Evolutionary conservation across 2,113 vertebrate species (phyloP).

Genomic region (Pitta sordida): DNA sequence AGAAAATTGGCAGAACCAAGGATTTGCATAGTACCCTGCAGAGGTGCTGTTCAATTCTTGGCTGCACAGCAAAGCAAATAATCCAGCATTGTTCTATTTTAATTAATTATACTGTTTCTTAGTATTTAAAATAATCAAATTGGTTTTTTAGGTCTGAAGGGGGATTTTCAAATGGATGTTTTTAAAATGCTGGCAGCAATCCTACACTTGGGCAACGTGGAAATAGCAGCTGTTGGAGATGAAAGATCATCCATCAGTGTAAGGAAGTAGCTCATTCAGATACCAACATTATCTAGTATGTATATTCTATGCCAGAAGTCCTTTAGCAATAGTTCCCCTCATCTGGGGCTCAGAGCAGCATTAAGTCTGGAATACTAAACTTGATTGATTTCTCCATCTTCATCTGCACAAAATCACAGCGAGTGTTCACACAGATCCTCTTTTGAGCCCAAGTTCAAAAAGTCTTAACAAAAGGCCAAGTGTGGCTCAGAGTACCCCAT

Average conservation of each 20-base stretch:
- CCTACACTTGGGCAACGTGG: slow-evolving; percentile 91
- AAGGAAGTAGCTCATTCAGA: slow-evolving; percentile 54
- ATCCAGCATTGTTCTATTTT: neutral
- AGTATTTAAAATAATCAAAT: neutral
- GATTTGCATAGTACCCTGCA: neutral
- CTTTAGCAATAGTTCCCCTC: neutral
- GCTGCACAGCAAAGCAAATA: neutral
- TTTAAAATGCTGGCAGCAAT: slow-evolving; percentile 90
- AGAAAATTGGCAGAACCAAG: neutral
- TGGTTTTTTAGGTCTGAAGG: slow-evolving; percentile 78
- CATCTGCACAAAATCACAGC: neutral
- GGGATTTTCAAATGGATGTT: slow-evolving; percentile 86
- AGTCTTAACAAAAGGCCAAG: neutral
- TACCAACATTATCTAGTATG: neutral
- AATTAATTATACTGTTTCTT: neutral
- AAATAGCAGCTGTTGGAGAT: slow-evolving; percentile 75
- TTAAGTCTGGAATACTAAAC: neutral
- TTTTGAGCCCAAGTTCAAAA: neutral
- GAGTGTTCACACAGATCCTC: neutral
- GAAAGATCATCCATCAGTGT: slow-evolving; percentile 86
- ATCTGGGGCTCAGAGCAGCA: neutral
- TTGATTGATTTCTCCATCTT: neutral
- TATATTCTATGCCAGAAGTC: neutral
- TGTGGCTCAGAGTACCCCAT: neutral
- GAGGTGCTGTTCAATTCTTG: neutral